Evolutionary conservation across 2,113 vertebrate species (phyloP).

Genomic region (Vanacampus margaritifer): DNA sequence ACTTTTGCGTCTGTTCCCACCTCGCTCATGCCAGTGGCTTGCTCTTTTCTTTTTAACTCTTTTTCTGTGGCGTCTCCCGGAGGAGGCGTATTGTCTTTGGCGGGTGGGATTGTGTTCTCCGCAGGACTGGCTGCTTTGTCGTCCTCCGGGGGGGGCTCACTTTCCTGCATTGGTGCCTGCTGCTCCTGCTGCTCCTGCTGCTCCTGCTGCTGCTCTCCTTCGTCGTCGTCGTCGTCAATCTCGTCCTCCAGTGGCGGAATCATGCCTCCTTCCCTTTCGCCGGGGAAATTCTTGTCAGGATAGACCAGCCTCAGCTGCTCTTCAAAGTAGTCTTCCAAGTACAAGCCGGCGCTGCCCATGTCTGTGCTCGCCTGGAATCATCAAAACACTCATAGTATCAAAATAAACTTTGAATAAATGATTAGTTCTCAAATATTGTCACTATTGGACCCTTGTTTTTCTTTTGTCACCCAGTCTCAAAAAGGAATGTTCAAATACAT

Average conservation of each 20-base stretch:
- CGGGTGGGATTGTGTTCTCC: constrained; percentile 24
- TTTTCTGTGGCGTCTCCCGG: constrained; percentile 21
- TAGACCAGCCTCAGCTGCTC: constrained; percentile 84
- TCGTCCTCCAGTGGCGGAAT: constrained; percentile 67
- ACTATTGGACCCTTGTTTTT: neutral
- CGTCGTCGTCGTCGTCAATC: constrained; percentile 61
- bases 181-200: neutral
- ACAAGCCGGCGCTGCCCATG: constrained; percentile 88
- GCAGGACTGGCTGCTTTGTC: constrained; percentile 15
- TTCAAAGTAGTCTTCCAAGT: constrained; percentile 89
- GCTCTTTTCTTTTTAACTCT: neutral
- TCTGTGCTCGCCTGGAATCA: constrained; percentile 83
- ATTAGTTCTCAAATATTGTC: neutral
- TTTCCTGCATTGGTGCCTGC: constrained; percentile 16
- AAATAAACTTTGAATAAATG: neutral
- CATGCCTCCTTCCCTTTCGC: constrained; percentile 68
- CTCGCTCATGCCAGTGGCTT: neutral
- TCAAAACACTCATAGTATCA: neutral
- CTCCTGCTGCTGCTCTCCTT: constrained; percentile 45
- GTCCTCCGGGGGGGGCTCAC: neutral
- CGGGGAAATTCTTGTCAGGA: constrained; percentile 79
- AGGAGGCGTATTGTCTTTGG: constrained; percentile 33
- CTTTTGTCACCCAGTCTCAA: too few relatives aligned
- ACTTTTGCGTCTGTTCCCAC: neutral
- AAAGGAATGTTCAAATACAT: too few relatives aligned